Evolutionary conservation across 2,113 vertebrate species (phyloP).

Genomic region (Phalacrocorax carbo): DNA sequence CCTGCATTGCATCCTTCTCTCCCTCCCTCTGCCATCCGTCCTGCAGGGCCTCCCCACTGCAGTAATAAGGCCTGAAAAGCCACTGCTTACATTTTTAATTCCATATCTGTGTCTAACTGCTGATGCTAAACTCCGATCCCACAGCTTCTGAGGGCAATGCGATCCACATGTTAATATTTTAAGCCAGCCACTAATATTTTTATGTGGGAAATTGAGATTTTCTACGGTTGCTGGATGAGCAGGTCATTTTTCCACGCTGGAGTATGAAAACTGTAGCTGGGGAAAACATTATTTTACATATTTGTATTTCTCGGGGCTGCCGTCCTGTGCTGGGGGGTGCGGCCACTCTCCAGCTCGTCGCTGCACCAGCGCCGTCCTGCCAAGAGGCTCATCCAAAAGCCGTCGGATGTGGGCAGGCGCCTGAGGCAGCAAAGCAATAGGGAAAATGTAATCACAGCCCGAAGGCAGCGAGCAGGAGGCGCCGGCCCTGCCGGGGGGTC

Average conservation of each 20-base stretch:
- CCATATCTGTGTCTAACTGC: constrained; percentile 69
- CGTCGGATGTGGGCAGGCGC: rapidly evolving
- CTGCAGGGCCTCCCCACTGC: background rate
- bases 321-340: rapidly evolving
- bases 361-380: rapidly evolving
- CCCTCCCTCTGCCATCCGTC: background rate
- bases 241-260: constrained; percentile 39
- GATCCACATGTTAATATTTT: constrained; percentile 69
- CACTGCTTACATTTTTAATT: constrained; percentile 58
- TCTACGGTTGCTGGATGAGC: constrained; percentile 63
- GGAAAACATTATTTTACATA: constrained; percentile 52
- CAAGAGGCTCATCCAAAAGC: background rate
- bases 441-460: rapidly evolving
- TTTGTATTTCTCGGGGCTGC: background rate
- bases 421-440: background rate
- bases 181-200: constrained; percentile 73
- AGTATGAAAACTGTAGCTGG: constrained; percentile 17
- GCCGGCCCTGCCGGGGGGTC: background rate
- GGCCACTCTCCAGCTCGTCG: background rate
- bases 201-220: constrained; percentile 73
- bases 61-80: constrained; percentile 3
- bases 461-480: background rate
- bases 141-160: constrained; percentile 58
- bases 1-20: background rate
- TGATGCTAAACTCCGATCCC: constrained; percentile 59